phyloP scores from a whole-genome alignment of 2,797 vertebrate species.

The Spinus olivaceus region DNA sequence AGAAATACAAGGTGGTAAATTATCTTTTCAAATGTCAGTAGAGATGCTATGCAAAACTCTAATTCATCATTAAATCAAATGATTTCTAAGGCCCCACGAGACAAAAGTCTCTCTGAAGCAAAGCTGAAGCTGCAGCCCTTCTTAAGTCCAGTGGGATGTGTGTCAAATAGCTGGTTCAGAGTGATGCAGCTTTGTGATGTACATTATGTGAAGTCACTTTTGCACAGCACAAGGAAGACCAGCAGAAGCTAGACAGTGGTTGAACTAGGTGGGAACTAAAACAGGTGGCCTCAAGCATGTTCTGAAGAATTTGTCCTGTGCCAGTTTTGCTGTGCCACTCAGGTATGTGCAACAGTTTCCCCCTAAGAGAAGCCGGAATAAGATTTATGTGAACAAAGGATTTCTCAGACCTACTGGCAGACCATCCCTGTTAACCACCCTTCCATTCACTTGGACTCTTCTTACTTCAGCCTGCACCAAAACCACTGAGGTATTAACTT shows the following conservation, averaged over 20 bases:
- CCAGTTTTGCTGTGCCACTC: not conserved
- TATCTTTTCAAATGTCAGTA: not conserved
- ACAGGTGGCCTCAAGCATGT: fast-evolving
- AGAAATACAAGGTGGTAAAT: not conserved
- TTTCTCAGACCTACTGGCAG: not conserved
- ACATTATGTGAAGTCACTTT: not conserved
- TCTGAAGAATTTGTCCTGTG: not conserved
- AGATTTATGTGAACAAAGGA: not conserved
- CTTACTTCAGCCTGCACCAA: not conserved
- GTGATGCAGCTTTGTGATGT: not conserved
- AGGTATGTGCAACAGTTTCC: not conserved
- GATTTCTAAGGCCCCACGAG: not conserved
- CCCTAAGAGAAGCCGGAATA: not conserved
- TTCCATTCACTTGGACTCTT: not conserved
- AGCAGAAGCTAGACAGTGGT: not conserved
- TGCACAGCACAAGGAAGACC: not conserved
- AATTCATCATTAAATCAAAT: not conserved
- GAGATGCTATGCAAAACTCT: not conserved
- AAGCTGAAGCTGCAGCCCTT: not conserved
- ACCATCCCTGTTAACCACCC: not conserved
- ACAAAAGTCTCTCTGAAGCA: not conserved
- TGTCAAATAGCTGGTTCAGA: not conserved
- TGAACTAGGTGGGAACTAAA: not conserved
- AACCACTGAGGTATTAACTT: not conserved
- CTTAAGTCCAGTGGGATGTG: not conserved